Base-by-base conservation (phyloP, 2,113 vertebrate species). In the Mobula birostris region DNA sequence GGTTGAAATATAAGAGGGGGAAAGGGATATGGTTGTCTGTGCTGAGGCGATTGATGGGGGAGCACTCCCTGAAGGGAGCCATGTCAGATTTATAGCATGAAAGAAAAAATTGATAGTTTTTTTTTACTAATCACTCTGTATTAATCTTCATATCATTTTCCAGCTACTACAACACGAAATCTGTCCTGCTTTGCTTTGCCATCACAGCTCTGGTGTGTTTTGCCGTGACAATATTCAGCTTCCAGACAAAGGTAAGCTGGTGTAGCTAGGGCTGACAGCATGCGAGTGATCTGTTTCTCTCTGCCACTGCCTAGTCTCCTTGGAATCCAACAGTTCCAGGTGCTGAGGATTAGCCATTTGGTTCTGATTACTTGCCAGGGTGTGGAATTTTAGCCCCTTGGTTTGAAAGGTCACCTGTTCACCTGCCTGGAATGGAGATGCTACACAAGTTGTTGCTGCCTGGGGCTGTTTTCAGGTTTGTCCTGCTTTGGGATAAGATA, bases 91-190 rank as follows among this genome's bases (percentile, higher is more conserved):
- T 5, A n/a, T 15, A n/a, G 15, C 29, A 29, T 87, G 7, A 29
- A 29, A 61, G 58, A 29, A 66, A 63, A n/a, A 3, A 17, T 14
- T 19, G 15, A 74, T 24, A 24, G 19, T 24, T 74, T 5, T 21
- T 74, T 21, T 5, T 74, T 74, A 1, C 72, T 24, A 74, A 5
- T 74, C 15, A 74, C 21, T 19, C 85, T 66, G 61, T 32, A n/a
- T 63, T 88, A 27, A 88, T 90, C 63, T 29, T 68, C 0, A 32
- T 68, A n/a, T 93, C 2, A 48, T 70, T 94, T 94, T 91, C 94
- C 96, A 99, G 98, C 95, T 99, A 97, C 96, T 99, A 99, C 96
- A 97, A 98, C 83, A 99, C 98, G 94, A 98, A 96, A 56, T 99
- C 98, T 0, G 98, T 99, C 94, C 97, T 99, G 61, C 95, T 99